Evolutionary conservation across 2,888 invertebrate species (phyloP), one percentile per base, ranked within the genome.

Genomic region (Criorhina ranunculi): DNA sequence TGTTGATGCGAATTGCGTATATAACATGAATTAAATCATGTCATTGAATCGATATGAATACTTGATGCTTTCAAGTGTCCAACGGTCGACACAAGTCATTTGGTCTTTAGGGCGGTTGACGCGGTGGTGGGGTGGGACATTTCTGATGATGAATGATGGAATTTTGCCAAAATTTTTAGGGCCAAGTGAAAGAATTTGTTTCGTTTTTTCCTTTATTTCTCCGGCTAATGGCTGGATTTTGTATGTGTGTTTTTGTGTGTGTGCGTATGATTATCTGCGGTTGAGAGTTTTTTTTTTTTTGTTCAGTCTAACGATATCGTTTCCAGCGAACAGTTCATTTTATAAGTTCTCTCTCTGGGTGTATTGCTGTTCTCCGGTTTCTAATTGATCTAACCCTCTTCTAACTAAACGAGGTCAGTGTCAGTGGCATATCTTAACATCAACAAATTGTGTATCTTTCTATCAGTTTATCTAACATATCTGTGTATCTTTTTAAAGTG

Each of bases 11-110:
- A 73, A 79, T 35, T 83, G 82, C 70, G 82, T 78, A 67, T 37
- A 59, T 57, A 62, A 64, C 62, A 31, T 51, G 40, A 73, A 24
- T 83, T 66, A 62, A 79, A 62, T 73, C 83, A 79, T 83, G 83
- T 79, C 83, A 73, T 79, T 62, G 83, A 69, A 79, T 83, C 73
- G 83, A 83, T 73, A 64, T 79, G 79, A 79, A 83, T 75, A 79
- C 73, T 79, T 73, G 73, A 83, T 83, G 73, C 46, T 59, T 60
- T 72, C 59, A 53, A 77, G 82, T 66, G 66, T 62, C 69, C 69
- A 57, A 59, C 69, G 59, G 69, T 44, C 49, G 59, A 35, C 55
- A 49, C 35, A 49, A 67, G 49, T 79, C 72, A 57, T 57, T 72
- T 72, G 53, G 51, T 8, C 40, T 15, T 55, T n/a, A 15, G 40